Percentiles rank a stretch among this genome's conserved stretches.
Evolutionary conservation across 2,113 vertebrate genomes (phyloP).

Genomic region (Alligator mississippiensis): DNA sequence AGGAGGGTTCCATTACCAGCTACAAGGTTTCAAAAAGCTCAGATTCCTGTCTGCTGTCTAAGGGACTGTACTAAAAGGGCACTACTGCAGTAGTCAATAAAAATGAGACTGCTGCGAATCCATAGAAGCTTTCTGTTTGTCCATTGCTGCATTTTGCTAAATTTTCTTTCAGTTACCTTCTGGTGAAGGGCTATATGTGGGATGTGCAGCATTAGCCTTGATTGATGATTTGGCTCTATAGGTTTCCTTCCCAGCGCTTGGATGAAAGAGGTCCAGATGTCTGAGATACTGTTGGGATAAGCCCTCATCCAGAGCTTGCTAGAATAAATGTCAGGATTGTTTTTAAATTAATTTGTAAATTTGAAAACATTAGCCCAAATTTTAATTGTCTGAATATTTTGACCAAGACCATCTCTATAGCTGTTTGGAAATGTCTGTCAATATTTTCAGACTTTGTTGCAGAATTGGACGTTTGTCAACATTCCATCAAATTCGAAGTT

Average conservation of each 20-base stretch:
- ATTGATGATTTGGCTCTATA: neutral
- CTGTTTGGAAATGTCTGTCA: neutral
- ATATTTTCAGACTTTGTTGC: neutral
- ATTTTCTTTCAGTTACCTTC: neutral
- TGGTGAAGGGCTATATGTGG: neutral
- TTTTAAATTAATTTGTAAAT: neutral
- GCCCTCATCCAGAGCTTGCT: neutral
- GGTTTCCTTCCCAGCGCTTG: neutral
- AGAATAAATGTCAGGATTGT: neutral
- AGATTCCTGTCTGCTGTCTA: neutral
- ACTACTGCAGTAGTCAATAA: neutral
- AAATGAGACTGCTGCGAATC: neutral
- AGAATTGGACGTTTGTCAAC: neutral
- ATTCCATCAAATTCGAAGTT: neutral
- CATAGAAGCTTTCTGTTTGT: neutral
- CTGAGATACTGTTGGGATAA: accelerated
- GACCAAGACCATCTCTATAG: neutral
- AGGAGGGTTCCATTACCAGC: neutral
- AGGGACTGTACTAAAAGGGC: neutral
- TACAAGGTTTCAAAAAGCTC: neutral
- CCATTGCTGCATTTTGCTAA: neutral
- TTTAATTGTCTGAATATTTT: neutral
- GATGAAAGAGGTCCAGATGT: neutral
- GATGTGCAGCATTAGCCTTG: neutral
- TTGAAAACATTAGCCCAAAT: neutral